These are phyloP conservation scores for Crotalus viridis DNA, from an alignment of 2,113 vertebrate species.

Conservation along the genomic window DNA sequence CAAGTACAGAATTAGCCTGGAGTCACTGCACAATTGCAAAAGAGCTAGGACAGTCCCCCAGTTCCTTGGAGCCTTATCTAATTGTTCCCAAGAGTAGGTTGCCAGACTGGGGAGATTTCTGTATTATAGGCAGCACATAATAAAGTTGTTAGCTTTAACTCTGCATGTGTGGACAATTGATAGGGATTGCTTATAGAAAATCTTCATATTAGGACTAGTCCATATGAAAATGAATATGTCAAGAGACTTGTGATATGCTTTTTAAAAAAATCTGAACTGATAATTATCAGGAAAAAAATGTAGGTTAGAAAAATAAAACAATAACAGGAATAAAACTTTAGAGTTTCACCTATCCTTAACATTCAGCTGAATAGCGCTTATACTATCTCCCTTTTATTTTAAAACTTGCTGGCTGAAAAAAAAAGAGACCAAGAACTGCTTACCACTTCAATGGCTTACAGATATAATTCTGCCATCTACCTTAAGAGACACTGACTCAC, in stretches of 20 bases:
- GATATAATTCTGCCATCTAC: background rate
- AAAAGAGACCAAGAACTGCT: background rate
- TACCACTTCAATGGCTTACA: conserved; percentile 53
- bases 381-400: background rate
- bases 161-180: background rate
- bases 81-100: background rate
- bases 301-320: background rate
- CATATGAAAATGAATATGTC: background rate
- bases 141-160: background rate
- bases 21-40: background rate
- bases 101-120: background rate
- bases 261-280: background rate
- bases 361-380: background rate
- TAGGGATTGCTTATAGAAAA: background rate
- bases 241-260: background rate
- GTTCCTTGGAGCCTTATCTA: background rate
- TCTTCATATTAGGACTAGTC: background rate
- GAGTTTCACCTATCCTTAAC: background rate
- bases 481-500: background rate
- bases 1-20: background rate
- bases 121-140: background rate
- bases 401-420: background rate
- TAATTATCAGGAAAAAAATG: background rate
- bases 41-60: background rate
- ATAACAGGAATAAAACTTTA: background rate